phyloP scores from a whole-genome alignment of 2,113 vertebrate genomes.

The Gobius niger region DNA sequence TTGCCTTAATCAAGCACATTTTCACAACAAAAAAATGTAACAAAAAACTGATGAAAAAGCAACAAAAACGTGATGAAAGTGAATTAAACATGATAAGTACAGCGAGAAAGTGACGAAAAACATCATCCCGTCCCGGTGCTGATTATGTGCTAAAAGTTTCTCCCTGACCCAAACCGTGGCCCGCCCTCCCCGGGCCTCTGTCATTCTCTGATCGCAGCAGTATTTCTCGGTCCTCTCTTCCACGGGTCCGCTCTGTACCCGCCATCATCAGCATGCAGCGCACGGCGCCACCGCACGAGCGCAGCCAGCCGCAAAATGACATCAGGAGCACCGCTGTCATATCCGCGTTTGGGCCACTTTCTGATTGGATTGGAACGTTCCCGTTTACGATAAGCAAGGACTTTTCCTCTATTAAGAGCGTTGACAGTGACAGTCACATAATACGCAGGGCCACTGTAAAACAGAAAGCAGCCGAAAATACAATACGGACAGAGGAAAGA shows the following conservation, averaged over 20 bases:
- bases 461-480: too few relatives aligned
- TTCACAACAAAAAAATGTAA: too few relatives aligned
- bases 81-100: too few relatives aligned
- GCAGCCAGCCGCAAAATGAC: slow-evolving; percentile 6
- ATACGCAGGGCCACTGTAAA: background rate
- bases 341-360: slow-evolving; percentile 9
- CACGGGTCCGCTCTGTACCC: slow-evolving; percentile 24
- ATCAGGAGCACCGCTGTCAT: slow-evolving; percentile 14
- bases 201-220: slow-evolving; percentile 40
- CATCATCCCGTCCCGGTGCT: too few relatives aligned
- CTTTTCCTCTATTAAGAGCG: background rate
- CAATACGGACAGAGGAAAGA: too few relatives aligned
- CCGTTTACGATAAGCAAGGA: background rate
- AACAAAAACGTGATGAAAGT: too few relatives aligned
- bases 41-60: too few relatives aligned
- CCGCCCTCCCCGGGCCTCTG: too few relatives aligned
- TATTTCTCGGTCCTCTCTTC: slow-evolving; percentile 46
- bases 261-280: slow-evolving; percentile 27
- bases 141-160: too few relatives aligned
- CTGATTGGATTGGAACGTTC: slow-evolving; percentile 9
- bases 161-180: too few relatives aligned
- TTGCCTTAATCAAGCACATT: too few relatives aligned
- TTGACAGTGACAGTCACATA: background rate
- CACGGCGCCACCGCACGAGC: slow-evolving; percentile 21
- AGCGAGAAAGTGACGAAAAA: too few relatives aligned